Evolutionary conservation across 2,797 vertebrate genomes (phyloP).

Genomic region (Sebastes kiyomatsui): DNA sequence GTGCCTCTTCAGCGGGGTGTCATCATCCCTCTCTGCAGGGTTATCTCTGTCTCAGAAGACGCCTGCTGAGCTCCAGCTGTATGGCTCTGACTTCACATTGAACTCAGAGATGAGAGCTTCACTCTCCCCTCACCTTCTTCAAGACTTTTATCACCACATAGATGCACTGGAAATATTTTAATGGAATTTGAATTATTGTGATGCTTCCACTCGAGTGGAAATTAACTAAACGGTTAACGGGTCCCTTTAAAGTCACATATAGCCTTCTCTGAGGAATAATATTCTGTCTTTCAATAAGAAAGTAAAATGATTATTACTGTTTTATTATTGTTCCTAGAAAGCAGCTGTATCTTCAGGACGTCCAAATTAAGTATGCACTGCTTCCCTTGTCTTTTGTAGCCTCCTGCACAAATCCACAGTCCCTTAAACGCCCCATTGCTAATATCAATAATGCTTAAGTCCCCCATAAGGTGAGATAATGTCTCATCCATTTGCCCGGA

Average conservation of each 20-base stretch:
- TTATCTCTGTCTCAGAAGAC: slow-evolving; percentile 1
- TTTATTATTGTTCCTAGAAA: background rate
- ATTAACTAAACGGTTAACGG: background rate
- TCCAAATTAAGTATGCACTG: background rate
- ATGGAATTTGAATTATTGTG: background rate
- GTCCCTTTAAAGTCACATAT: background rate
- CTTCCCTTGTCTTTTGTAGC: background rate
- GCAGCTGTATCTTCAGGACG: background rate
- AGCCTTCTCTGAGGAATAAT: background rate
- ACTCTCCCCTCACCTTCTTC: background rate
- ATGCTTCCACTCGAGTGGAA: background rate
- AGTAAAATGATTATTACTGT: background rate
- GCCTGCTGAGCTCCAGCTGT: background rate
- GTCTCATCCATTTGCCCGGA: slow-evolving; percentile 9
- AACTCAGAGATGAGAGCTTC: background rate
- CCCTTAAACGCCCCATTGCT: background rate
- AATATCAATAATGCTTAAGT: background rate
- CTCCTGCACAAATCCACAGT: background rate
- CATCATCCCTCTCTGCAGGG: background rate
- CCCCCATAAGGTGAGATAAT: slow-evolving; percentile 3
- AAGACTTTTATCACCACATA: background rate
- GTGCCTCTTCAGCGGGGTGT: background rate
- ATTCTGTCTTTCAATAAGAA: background rate
- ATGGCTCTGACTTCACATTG: background rate
- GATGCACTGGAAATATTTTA: background rate